Base-by-base conservation (phyloP, 2,888 invertebrate genomes). In the Hemithea aestivaria region DNA sequence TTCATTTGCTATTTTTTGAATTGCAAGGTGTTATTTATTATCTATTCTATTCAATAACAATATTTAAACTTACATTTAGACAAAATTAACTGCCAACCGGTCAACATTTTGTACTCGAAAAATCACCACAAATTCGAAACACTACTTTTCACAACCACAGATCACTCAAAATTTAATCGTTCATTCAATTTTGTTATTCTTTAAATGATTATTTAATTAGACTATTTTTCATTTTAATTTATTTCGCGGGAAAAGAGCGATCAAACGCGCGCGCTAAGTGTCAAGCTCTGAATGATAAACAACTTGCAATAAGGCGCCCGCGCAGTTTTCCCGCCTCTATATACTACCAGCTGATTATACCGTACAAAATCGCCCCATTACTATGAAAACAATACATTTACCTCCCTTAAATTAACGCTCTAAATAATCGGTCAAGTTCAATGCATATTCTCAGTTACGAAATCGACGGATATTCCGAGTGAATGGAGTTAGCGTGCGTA, bases 71-170 rank as follows among this genome's bases (percentile, higher is more conserved):
- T 59, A 87, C 85, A 45, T 57, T 83, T 84, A 1, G 85, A 87
- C 38, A 84, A 64, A 53, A 83, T 50, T 31, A 84, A 66, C 62
- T 77, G 78, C 85, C 85, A 85, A 20, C 85, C 85, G 44, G 66
- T 69, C 66, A 87, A 74, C 85, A 87, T 87, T 49, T 66, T 77
- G 47, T 29, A 32, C 48, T 44, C 37, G 42, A 2, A 46, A 36
- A 35, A 27, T 24, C 43, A 51, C 45, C 42, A 45, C 41, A 34
- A 37, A 51, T 34, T 44, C 45, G 43, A 53, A 20, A 34, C 65
- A 64, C 62, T 26, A 44, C 12, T 36, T 38, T 24, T 34, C 40
- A 41, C 42, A 26, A 28, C 32, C 32, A 28, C 4, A 10, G 25
- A 16, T 12, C 28, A 29, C 25, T 26, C 7, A n/a, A 29, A 26